Evolutionary conservation across 2,797 vertebrate genomes (phyloP), one percentile per base, ranked within the genome.

Genomic region (Echiichthys vipera): DNA sequence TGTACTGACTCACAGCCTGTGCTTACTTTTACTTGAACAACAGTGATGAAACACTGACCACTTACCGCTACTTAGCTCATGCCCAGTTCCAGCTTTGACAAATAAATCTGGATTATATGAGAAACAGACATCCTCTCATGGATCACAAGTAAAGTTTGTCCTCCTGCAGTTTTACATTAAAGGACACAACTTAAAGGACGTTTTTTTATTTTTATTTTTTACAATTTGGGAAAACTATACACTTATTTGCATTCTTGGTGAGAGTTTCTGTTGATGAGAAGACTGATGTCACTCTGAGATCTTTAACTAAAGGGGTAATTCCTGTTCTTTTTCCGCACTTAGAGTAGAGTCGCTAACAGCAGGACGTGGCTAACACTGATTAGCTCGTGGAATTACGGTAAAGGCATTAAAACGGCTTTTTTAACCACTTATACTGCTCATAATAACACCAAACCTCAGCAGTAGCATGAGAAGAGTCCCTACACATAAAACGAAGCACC

Each of bases 91-190:
- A 59, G 36, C 37, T 65, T 56, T 57, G 37, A 39, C 65, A 66
- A 83, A 56, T 77, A 57, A 69, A 72, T 71, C n/a, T 5, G 3
- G 27, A 58, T 88, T 82, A 77, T 67, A 47, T 77, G 77, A 84
- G 65, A 73, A 70, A 57, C 47, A 77, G 76, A 64, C 36, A 15
- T 72, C 29, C 64, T 77, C 62, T 76, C 65, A 27, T 61, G 20
- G 22, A 55, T 71, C 18, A 46, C 27, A 42, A 50, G 45, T 51
- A 30, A 27, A 8, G 0, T 20, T 64, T 29, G 43, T 56, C 30
- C 53, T 51, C 5, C 13, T 46, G 54, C n/a, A 29, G 22, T 9
- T 59, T 72, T 56, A 49, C 27, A 8, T 32, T 5, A 6, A 3
- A 14, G 20, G 45, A 25, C 18, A 27, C 11, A 40, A 64, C 15